A percentile compares a stretch with the other conserved stretches of the same genome.
Evolutionary conservation across 2,797 vertebrate species (phyloP).

Genomic region (Phataginus tetradactyla): DNA sequence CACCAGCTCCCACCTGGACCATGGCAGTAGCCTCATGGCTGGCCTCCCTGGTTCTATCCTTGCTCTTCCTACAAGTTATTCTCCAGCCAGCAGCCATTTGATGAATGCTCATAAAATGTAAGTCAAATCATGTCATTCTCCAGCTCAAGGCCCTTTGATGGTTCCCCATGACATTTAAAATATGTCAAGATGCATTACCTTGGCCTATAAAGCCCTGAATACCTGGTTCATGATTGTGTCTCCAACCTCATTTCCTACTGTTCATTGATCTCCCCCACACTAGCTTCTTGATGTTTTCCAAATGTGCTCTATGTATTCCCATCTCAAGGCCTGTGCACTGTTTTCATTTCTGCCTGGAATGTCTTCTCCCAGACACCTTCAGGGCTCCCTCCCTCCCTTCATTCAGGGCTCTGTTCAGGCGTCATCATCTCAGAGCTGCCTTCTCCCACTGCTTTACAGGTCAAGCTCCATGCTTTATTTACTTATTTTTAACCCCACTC

Average conservation of each 20-base stretch:
- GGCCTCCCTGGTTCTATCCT: not conserved
- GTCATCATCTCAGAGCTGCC: not conserved
- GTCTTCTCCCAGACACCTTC: not conserved
- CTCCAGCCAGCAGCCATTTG: not conserved
- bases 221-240: not conserved
- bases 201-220: not conserved
- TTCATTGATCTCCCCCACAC: not conserved
- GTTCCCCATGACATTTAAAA: not conserved
- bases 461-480: not conserved
- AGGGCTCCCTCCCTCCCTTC: not conserved
- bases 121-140: not conserved
- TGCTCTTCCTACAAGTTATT: not conserved
- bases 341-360: not conserved
- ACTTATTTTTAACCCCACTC: not conserved
- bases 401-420: not conserved
- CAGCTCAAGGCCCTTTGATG: not conserved
- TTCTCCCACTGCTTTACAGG: not conserved
- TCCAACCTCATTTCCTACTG: not conserved
- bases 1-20: not conserved
- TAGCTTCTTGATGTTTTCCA: not conserved
- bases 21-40: not conserved
- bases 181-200: not conserved
- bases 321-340: not conserved
- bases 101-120: not conserved
- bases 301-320: fast-evolving